A percentile compares a stretch with the other conserved stretches of the same genome.
phyloP scores from a whole-genome alignment of 2,888 invertebrate species.

The Tenthredo notha region DNA sequence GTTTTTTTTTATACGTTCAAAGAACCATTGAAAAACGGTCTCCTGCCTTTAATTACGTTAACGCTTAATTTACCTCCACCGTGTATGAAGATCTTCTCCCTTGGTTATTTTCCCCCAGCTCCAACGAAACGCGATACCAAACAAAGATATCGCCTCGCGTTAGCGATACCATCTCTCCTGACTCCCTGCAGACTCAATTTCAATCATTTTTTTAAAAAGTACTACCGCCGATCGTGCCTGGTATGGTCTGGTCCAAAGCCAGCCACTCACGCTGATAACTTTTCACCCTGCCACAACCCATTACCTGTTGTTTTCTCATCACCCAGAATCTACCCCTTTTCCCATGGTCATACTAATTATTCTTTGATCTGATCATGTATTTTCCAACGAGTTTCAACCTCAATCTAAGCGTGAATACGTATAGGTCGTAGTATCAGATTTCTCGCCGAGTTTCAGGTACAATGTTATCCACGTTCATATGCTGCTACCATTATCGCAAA shows the following conservation, averaged over 20 bases:
- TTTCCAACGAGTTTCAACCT: neutral
- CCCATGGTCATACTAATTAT: neutral
- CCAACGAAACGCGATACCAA: slow-evolving; percentile 1
- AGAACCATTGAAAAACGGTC: neutral
- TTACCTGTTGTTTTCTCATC: slow-evolving; percentile 5
- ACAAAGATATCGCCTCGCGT: slow-evolving; percentile 5
- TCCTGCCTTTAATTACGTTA: neutral
- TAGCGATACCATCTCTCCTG: neutral
- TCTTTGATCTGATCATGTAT: neutral
- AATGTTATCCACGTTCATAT: neutral
- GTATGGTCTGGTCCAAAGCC: neutral
- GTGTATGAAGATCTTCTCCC: neutral
- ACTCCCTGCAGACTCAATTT: slow-evolving; percentile 7
- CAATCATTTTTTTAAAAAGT: slow-evolving; percentile 17
- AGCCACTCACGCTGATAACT: slow-evolving; percentile 6
- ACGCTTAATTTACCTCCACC: neutral
- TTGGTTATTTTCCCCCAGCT: slow-evolving; percentile 2
- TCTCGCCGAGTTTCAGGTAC: neutral
- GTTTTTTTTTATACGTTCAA: neutral
- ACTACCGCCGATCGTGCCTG: neutral
- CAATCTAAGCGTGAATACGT: neutral
- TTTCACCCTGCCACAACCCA: neutral
- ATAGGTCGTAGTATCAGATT: neutral
- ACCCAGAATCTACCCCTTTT: neutral
- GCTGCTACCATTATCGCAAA: neutral